Evolutionary conservation across 2,797 vertebrate genomes (phyloP), one percentile per base, ranked within the genome.

Genomic region (Sternotherus odoratus): DNA sequence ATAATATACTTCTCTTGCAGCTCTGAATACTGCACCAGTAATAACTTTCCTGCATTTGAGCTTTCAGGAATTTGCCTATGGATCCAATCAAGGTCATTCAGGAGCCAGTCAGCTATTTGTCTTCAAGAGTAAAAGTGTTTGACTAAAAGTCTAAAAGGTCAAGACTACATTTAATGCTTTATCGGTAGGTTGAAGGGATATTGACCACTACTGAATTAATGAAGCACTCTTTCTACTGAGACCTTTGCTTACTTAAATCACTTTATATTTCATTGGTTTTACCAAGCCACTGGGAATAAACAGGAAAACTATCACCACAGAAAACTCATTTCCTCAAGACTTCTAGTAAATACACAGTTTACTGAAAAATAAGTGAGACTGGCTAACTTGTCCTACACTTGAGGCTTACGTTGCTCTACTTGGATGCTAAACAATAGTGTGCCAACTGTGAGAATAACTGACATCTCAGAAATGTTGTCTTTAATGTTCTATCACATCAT

Each of bases 81-180:
- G 69, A 93, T 90, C 81, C 51, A 84, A n/a, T 83, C 49, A 46
- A 85, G 77, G 66, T 39, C 50, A 26, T 77, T 85, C 75, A 69
- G 50, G 33, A 87, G 28, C 53, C 75, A 66, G 88, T 83, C 21
- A 82, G 57, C 53, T 88, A 57, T 46, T 92, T 90, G 50, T 86
- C 91, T 92, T 93, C 72, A 90, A 88, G 19, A 80, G 30, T 80
- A 87, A 96, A 83, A 54, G 69, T 79, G 48, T 51, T 82, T 89
- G 80, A 56, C 66, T 91, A 83, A 26, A 54, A 2, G 63, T 89
- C 77, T 69, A 16, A 57, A 90, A 60, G 75, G 39, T 82, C 53
- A 53, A 49, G 87, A 63, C 1, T 17, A 87, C 79, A 33, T 80
- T 91, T 85, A 39, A 5, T 60, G 69, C 57, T 93, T 85, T 69